These are phyloP conservation scores for Leptopilina clavipes DNA, from an alignment of 1,140 invertebrate genomes.

Conservation along the genomic window DNA sequence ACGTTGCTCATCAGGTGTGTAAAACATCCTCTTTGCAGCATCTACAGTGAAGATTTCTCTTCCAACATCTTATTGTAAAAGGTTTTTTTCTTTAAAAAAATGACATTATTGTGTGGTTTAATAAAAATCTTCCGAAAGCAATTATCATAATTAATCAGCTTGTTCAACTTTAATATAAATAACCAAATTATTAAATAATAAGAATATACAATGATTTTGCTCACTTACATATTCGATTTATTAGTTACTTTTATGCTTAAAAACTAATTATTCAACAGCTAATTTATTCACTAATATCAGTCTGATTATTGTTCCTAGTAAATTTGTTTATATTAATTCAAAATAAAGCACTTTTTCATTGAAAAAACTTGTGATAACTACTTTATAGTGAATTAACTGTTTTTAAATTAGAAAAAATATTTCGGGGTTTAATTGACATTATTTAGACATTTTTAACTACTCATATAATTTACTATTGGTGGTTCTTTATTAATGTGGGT, in stretches of 20 bases:
- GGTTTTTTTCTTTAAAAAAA: not conserved
- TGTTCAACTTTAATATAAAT: not conserved
- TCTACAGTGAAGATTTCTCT: not conserved
- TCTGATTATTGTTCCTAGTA: too few species aligned
- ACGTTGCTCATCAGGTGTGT: conserved; percentile 18
- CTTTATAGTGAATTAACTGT: too few species aligned
- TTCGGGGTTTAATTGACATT: not conserved
- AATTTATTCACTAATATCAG: too few species aligned
- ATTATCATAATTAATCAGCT: not conserved
- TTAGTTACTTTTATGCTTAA: too few species aligned
- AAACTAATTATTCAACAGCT: too few species aligned
- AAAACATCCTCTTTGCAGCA: not conserved
- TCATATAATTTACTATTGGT: too few species aligned
- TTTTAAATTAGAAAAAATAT: too few species aligned
- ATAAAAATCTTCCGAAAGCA: not conserved
- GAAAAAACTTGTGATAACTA: too few species aligned
- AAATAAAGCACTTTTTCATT: too few species aligned
- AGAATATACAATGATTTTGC: not conserved
- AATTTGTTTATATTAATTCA: too few species aligned
- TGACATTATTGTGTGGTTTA: not conserved
- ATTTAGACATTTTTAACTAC: too few species aligned
- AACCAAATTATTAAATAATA: not conserved
- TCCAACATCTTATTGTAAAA: not conserved
- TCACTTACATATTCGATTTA: not conserved
- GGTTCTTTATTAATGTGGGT: not conserved